Base-by-base conservation (phyloP, 2,888 invertebrate genomes). In the Eubasilissa splendida region DNA sequence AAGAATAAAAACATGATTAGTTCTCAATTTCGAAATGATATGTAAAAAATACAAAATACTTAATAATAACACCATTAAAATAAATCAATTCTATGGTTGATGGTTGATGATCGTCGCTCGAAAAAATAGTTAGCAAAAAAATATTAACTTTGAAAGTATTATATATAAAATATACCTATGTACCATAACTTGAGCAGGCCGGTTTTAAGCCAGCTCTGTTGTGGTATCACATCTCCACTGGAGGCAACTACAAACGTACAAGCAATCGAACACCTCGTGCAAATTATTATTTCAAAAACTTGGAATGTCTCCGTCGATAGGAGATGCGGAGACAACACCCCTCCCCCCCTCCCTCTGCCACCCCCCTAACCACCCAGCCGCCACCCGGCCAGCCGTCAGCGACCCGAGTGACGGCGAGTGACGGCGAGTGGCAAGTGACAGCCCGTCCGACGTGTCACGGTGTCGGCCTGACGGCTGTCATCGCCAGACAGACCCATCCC, bases 391-490 rank as follows among this genome's bases (percentile, higher is more conserved):
- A 12, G 58, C 42, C 42, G 59, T 42, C 74, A 56, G 66, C 70
- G 60, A 60, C 42, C 42, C 52, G 78, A 78, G 71, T 78, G 78
- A 78, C 78, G 54, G 53, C 70, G 82, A 82, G 82, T 82, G 82
- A 42, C 42, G 42, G 80, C 82, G 80, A 80, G 60, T 80, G 82
- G 71, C 79, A 77, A 76, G 31, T 56, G 73, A 54, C 63, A 58
- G 65, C 66, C 75, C 82, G 82, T 82, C 82, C 80, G 80, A 82
- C 79, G 80, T 82, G 83, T 83, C 83, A 82, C 68, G 54, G 77
- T 80, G 77, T 74, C 77, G 59, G 77, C 50, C 63, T 79, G 80
- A 81, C 80, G 80, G 80, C 74, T 76, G 83, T 83, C 83, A 83
- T 81, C 83, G 78, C 76, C 80, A 82, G 83, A 59, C 70, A 70